These are phyloP conservation scores for Drosophila sordidapex DNA, from an alignment of 2,888 invertebrate genomes.

Conservation along the genomic window DNA sequence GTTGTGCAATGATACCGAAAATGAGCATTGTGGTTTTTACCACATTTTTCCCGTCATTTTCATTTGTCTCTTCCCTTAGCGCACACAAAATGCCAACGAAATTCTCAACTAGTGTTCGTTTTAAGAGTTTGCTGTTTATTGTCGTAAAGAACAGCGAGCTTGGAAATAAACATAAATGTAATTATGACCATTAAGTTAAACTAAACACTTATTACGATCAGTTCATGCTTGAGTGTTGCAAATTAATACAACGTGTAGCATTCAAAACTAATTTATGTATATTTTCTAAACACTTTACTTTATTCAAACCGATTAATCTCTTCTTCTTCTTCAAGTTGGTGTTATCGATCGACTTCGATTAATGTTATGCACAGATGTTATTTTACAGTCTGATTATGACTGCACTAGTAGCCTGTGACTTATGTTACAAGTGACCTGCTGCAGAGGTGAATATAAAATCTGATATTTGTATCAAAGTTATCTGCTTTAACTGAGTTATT, in stretches of 20 bases:
- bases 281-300: too few species aligned
- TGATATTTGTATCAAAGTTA: neutral
- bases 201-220: neutral
- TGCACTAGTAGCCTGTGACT: neutral
- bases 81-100: constrained; percentile 26
- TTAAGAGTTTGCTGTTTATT: constrained; percentile 32
- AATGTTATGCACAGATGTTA: neutral
- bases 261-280: too few species aligned
- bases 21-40: constrained; percentile 53
- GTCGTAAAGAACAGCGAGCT: neutral
- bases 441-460: neutral
- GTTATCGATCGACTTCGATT: neutral
- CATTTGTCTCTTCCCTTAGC: constrained; percentile 51
- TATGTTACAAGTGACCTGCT: neutral
- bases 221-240: neutral
- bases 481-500: neutral
- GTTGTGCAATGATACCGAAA: constrained; percentile 78
- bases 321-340: neutral
- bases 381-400: neutral
- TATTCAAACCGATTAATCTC: neutral
- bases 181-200: neutral
- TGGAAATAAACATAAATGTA: neutral
- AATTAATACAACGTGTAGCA: neutral
- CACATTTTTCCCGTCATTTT: constrained; percentile 49
- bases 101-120: constrained; percentile 12